phyloP scores from a whole-genome alignment of 2,797 vertebrate species.

The Cossypha heuglini region DNA sequence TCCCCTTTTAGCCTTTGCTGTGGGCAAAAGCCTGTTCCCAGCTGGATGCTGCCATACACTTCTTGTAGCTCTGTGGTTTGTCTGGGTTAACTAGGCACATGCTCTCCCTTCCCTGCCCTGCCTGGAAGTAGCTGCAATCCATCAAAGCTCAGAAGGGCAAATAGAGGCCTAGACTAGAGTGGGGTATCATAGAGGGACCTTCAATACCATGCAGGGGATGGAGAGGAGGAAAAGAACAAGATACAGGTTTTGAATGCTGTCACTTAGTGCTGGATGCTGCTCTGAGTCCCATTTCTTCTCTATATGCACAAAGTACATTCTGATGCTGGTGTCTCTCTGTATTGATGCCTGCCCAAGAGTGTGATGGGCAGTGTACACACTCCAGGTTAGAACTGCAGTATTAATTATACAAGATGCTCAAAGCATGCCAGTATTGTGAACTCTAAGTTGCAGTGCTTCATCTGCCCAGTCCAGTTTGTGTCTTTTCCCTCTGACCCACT shows the following conservation, averaged over 20 bases:
- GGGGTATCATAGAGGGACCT: not conserved
- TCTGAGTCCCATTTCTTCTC: not conserved
- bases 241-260: not conserved
- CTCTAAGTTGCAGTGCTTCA: not conserved
- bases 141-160: not conserved
- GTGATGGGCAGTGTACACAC: not conserved
- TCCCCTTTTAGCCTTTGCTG: slow-evolving; percentile 6
- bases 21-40: not conserved
- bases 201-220: not conserved
- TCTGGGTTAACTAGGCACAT: not conserved
- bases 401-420: not conserved
- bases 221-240: not conserved
- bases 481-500: not conserved
- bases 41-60: not conserved
- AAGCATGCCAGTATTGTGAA: not conserved
- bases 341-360: not conserved
- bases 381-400: not conserved
- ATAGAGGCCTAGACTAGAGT: not conserved
- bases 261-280: not conserved
- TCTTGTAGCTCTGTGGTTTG: not conserved
- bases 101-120: not conserved
- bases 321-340: not conserved
- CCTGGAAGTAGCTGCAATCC: not conserved
- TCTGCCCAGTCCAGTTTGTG: not conserved
- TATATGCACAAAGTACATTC: not conserved